Conservation (phyloP, 2,113 vertebrate species). For the Zapornia atra region DNA sequence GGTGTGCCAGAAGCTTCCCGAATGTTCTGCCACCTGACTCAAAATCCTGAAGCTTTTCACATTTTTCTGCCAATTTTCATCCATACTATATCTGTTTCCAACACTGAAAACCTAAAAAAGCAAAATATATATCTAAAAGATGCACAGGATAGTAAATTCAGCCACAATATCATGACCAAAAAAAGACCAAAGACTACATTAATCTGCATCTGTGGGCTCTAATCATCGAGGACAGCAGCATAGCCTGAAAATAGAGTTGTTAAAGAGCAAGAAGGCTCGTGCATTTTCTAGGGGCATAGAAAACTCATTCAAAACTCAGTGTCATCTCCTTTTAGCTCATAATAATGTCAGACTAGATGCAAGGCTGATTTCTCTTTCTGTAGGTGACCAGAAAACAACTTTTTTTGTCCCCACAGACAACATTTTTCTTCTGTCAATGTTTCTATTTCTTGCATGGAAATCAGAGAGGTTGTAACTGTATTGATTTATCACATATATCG, state of each 20-base stretch:
- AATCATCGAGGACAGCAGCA: background rate
- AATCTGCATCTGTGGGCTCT: background rate
- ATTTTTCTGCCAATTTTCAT: conserved; percentile 70
- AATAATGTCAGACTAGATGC: background rate
- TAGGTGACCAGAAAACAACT: background rate
- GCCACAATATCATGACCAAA: background rate
- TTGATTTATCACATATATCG: background rate
- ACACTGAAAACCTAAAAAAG: conserved; percentile 62
- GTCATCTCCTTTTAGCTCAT: background rate
- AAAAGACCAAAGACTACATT: background rate
- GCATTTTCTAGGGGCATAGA: background rate
- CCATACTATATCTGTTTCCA: conserved; percentile 71
- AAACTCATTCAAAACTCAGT: background rate
- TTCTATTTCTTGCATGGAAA: background rate
- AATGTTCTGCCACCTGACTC: conserved; percentile 78
- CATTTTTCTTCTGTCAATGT: background rate
- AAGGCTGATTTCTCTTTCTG: background rate
- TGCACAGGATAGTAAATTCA: conserved; percentile 35
- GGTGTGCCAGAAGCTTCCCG: conserved; percentile 75
- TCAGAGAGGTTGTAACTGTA: background rate
- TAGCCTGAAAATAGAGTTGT: background rate
- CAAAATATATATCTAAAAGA: conserved; percentile 58
- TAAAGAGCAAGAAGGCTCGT: background rate
- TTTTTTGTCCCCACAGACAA: background rate
- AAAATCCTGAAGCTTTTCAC: conserved; percentile 74